A percentile compares a stretch with the other conserved stretches of the same genome.
phyloP scores from a whole-genome alignment of 2,113 vertebrate genomes.

The Catharus minimus region DNA sequence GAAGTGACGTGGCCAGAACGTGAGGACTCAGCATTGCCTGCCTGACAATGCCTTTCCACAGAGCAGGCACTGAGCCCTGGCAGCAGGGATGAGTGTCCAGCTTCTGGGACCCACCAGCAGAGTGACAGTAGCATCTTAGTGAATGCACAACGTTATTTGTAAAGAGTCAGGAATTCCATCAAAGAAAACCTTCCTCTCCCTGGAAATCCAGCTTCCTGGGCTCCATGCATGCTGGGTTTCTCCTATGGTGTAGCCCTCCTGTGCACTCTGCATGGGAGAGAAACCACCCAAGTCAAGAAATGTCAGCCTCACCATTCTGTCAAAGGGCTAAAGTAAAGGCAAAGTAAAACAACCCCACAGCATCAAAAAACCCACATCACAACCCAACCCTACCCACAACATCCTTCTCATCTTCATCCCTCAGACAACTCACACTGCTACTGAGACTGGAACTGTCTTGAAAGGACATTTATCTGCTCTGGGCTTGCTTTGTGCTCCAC shows the following conservation, averaged over 20 bases:
- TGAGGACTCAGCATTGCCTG: not conserved
- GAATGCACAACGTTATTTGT: not conserved
- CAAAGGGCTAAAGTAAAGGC: not conserved
- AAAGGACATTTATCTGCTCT: not conserved
- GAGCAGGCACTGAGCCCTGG: not conserved
- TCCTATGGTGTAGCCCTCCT: not conserved
- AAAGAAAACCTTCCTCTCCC: not conserved
- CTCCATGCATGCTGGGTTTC: not conserved
- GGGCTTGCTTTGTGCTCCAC: not conserved
- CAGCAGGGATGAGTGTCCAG: not conserved
- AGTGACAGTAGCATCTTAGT: fast-evolving
- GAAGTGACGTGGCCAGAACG: fast-evolving
- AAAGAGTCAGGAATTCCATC: not conserved
- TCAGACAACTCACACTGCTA: not conserved
- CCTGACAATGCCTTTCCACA: not conserved
- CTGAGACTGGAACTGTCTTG: not conserved
- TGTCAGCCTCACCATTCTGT: not conserved
- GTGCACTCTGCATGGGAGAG: not conserved
- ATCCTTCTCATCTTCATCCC: not conserved
- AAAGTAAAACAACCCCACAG: not conserved
- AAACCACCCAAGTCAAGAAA: not conserved
- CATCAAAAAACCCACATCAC: not conserved
- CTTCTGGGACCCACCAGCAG: not conserved
- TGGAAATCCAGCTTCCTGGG: not conserved
- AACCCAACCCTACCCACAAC: not conserved